Evolutionary conservation across 2,797 vertebrate genomes (phyloP), one percentile per base, ranked within the genome.

Genomic region (Scarus forsteni): DNA sequence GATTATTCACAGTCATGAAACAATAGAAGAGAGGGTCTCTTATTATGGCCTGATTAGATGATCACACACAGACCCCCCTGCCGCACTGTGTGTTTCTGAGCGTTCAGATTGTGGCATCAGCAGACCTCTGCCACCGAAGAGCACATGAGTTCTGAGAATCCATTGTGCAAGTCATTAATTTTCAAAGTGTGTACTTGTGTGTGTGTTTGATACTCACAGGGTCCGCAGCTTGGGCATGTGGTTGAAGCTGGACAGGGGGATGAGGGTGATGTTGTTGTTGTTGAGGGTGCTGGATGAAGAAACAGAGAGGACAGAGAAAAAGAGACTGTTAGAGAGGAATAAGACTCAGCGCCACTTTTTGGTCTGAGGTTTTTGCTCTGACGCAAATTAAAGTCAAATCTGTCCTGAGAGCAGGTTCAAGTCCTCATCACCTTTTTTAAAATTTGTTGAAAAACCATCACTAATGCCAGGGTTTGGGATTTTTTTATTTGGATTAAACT

Each of bases 171-270:
- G 16, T 60, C 12, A 48, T 19, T 6, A n/a, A 12, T 58, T 44
- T 40, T 34, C 5, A 43, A 51, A 56, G 16, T 55, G 35, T 57
- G 2, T 51, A 10, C 62, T 42, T 48, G 58, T 35, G 46, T 67
- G 39, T 60, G 56, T 73, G 16, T 40, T 35, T 67, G 11, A 13
- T 96, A 99, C 98, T 99, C 83, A 99, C 98, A 99, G 94, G 3
- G 98, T 99, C 81, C 98, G 96, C 84, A 99, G 96, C 93, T 99
- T 99, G 38, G 98, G 98, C 98, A 99, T 99, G 91, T 99, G 98
- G 89, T 99, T 99, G 95, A 99, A 99, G 92, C 98, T 99, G 92
- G 98, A 98, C 81, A 99, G 95, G 4, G 97, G 97, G 90, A 99
- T 98, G 86, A 96, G 96, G 74, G 96, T 98, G 91, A 99, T 98